Conservation (phyloP, 2,888 invertebrate genomes). For the Monoplex corrugatus region DNA sequence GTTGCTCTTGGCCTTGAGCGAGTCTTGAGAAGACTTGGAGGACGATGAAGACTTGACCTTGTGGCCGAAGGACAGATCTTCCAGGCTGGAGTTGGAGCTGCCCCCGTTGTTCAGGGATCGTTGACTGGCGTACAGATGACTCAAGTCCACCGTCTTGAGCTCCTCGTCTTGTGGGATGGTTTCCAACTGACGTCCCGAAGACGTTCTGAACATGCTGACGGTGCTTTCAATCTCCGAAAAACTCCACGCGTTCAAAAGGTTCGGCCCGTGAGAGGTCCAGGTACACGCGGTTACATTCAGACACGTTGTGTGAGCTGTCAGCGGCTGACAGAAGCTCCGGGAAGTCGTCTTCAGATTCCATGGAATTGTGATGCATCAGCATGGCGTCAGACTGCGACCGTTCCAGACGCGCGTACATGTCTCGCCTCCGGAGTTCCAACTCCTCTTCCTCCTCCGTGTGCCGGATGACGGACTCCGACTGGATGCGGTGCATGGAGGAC, state of each 20-base stretch:
- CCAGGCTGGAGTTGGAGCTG: slow-evolving; percentile 54
- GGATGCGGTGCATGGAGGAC: slow-evolving; percentile 49
- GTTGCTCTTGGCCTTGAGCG: slow-evolving; percentile 40
- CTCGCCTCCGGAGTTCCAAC: slow-evolving; percentile 43
- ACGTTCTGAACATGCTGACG: slow-evolving; percentile 60
- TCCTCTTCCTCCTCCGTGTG: background rate
- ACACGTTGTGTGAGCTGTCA: slow-evolving; percentile 65
- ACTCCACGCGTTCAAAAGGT: slow-evolving; percentile 62
- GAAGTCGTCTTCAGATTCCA: background rate
- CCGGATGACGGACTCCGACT: slow-evolving; percentile 42
- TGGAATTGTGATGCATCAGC: slow-evolving; percentile 56
- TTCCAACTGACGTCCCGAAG: slow-evolving; percentile 72
- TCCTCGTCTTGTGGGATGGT: slow-evolving; percentile 80
- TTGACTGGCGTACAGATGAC: slow-evolving; percentile 58
- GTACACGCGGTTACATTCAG: slow-evolving; percentile 80
- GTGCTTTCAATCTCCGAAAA: slow-evolving; percentile 54
- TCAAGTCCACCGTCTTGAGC: slow-evolving; percentile 65
- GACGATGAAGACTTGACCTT: background rate
- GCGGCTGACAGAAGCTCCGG: slow-evolving; percentile 17
- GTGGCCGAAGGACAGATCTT: slow-evolving; percentile 50
- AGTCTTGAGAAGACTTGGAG: slow-evolving; percentile 41
- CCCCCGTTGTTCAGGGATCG: slow-evolving; percentile 57
- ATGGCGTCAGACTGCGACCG: slow-evolving; percentile 78
- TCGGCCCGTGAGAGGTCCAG: slow-evolving; percentile 80
- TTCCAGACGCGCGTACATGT: slow-evolving; percentile 72